These are phyloP conservation scores for Pangasianodon gigas DNA, from an alignment of 2,113 vertebrate species.

Conservation along the genomic window DNA sequence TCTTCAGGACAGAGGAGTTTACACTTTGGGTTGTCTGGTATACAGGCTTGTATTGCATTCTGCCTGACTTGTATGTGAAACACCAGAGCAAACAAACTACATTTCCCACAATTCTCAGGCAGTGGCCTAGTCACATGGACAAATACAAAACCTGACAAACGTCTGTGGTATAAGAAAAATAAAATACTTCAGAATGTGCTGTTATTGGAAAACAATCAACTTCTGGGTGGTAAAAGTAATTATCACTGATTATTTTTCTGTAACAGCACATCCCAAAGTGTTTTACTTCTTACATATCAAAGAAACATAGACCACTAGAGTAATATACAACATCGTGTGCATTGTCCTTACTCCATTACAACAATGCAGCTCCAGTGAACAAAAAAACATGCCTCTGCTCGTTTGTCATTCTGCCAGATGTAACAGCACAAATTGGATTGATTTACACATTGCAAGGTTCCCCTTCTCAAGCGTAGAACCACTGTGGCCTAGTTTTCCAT, in stretches of 20 bases:
- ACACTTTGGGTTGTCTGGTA: background rate
- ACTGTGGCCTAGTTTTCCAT: slow-evolving; percentile 30
- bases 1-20: background rate
- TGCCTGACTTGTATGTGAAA: background rate
- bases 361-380: background rate
- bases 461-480: slow-evolving; percentile 8
- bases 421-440: slow-evolving; percentile 30
- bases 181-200: background rate
- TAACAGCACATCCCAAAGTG: background rate
- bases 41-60: background rate
- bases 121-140: background rate
- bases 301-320: background rate
- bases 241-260: background rate
- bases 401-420: slow-evolving; percentile 20
- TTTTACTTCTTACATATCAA: background rate
- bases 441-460: slow-evolving; percentile 37
- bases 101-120: background rate
- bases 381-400: background rate
- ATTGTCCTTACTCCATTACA: background rate
- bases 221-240: background rate
- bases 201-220: background rate
- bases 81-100: background rate
- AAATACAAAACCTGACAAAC: background rate
- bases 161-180: background rate
- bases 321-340: background rate